A percentile compares a stretch with the other conserved stretches of the same genome.
Conservation (phyloP, 2,888 invertebrate species). For the Sminthurides aquaticus region DNA sequence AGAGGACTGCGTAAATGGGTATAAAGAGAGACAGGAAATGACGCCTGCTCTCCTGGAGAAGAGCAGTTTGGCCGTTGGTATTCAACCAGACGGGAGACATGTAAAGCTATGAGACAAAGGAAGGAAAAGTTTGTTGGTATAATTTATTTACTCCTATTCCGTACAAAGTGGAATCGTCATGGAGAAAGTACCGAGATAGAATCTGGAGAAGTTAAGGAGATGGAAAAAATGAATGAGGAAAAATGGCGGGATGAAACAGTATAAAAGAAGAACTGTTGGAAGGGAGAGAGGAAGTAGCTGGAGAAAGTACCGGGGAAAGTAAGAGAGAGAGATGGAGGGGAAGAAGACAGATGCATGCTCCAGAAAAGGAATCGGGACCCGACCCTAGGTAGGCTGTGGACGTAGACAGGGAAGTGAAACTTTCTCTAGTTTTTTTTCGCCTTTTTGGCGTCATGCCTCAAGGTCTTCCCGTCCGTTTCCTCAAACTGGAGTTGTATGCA, state of each 20-base stretch:
- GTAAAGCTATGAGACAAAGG: not conserved
- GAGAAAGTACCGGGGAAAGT: not conserved
- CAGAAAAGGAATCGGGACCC: too few species aligned
- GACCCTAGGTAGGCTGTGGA: not conserved
- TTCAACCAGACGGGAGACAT: not conserved
- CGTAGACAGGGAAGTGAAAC: not conserved
- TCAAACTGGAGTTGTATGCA: not conserved
- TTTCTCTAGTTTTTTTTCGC: not conserved
- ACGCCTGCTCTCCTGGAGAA: too few species aligned
- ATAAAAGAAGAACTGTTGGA: too few species aligned
- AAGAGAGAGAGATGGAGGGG: constrained; percentile 9
- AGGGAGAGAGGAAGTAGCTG: not conserved
- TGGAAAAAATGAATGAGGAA: not conserved
- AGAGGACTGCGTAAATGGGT: not conserved
- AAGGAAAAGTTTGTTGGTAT: constrained; percentile 17
- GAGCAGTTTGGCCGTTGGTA: too few species aligned
- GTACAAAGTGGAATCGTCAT: too few species aligned
- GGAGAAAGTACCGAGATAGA: too few species aligned
- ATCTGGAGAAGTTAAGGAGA: too few species aligned
- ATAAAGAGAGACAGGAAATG: too few species aligned
- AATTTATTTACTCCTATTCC: constrained; percentile 25
- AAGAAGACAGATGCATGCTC: constrained; percentile 11
- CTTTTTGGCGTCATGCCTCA: constrained; percentile 27
- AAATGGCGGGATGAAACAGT: too few species aligned
- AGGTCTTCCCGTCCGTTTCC: constrained; percentile 22